A percentile compares a stretch with the other conserved stretches of the same genome.
phyloP scores from a whole-genome alignment of 2,797 vertebrate genomes.

The Myotis planiceps region DNA sequence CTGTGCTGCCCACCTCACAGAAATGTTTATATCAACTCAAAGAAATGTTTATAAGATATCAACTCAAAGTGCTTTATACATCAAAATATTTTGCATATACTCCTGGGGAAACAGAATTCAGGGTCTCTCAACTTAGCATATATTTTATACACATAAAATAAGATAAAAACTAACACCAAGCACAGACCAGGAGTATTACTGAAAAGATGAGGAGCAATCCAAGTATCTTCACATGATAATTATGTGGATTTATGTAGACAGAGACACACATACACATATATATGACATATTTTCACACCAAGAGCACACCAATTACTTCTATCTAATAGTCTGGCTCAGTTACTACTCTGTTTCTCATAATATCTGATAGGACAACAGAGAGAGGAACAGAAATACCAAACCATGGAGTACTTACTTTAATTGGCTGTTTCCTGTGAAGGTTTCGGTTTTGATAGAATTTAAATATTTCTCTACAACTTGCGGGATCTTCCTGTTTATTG shows the following conservation, averaged over 20 bases:
- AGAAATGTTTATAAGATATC: background rate
- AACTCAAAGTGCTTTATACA: background rate
- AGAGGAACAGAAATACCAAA: background rate
- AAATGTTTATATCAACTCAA: background rate
- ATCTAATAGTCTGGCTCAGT: background rate
- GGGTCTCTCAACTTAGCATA: background rate
- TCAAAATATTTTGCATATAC: background rate
- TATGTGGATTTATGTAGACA: background rate
- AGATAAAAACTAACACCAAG: background rate
- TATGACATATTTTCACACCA: background rate
- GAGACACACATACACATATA: too few relatives aligned
- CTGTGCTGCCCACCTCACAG: background rate
- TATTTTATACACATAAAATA: background rate
- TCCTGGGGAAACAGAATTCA: background rate
- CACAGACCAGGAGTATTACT: background rate
- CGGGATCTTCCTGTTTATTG: background rate
- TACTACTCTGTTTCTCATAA: background rate
- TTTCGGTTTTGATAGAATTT: background rate
- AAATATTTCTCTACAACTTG: background rate
- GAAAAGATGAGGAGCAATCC: background rate
- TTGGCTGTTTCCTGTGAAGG: background rate
- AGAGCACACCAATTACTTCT: background rate
- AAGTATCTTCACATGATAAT: background rate
- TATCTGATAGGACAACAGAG: background rate
- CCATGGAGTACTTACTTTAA: background rate